Base-by-base conservation (phyloP, 2,113 vertebrate genomes). In the Amazona vittata region DNA sequence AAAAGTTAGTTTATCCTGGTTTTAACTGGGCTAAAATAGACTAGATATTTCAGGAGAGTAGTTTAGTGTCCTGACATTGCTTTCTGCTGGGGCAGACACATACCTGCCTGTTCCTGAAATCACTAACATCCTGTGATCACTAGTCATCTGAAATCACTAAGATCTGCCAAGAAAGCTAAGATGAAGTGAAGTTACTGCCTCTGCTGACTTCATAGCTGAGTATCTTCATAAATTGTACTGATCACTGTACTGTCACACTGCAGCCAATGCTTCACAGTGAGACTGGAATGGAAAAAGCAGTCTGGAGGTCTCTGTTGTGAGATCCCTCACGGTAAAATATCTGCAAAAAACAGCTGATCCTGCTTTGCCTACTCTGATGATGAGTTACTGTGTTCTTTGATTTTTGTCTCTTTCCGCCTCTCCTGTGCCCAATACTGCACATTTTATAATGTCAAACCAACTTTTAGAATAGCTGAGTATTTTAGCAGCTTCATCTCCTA, bases 341-440 rank as follows among this genome's bases (percentile, higher is more conserved):
- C 26, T 69, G 76, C 41, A 64, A 90, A 94, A 90, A 80, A 21
- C 57, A 78, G 57, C 28, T 86, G 73, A 73, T 77, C 9, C 29
- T 71, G 39, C 77, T 90, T 83, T 80, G 33, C 67, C 44, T 83
- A 12, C 41, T 90, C 15, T 22, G 59, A 67, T 86, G 53, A 79
- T 29, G 43, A 37, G 50, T 74, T 70, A 22, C 9, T 39, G 12
- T 26, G 35, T 53, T 77, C 53, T 77, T 69, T 60, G 25, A 1
- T 84, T 80, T 80, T 75, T 64, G 29, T 43, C 10, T 76, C 35
- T 90, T 35, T 24, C 67, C 3, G 63, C 69, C 33, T 63, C 8
- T 83, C 41, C 57, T 55, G 13, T 65, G 60, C 49, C 24, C 0
- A 0, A 29, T 74, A 52, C 5, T 62, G 47, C 31, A 44, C 0